Evolutionary conservation across 2,888 invertebrate species (phyloP).

Genomic region (Epsilonema sp.): DNA sequence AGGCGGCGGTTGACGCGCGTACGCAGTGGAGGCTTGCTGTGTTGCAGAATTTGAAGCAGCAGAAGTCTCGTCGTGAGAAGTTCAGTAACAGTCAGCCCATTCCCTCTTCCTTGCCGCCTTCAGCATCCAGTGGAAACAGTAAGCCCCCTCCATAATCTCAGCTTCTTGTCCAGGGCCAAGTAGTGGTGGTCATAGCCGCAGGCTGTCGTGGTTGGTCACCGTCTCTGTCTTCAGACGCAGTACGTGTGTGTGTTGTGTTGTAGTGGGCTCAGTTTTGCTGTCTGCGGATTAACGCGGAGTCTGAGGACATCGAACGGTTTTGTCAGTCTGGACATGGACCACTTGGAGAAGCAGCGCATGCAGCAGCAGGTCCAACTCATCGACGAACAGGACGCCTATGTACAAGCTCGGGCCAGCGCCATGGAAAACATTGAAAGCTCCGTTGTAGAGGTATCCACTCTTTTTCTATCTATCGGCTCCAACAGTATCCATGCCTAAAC

Average conservation of each 20-base stretch:
- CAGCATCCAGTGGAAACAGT: slow-evolving; percentile 30
- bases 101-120: slow-evolving; percentile 29
- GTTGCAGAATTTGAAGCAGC: slow-evolving; percentile 69
- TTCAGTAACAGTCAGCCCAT: slow-evolving; percentile 37
- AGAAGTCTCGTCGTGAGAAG: slow-evolving; percentile 75
- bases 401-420: slow-evolving; percentile 78
- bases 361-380: slow-evolving; percentile 44
- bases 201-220: no score
- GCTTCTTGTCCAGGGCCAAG: no score
- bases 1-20: no score
- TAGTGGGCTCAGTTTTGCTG: slow-evolving; percentile 37
- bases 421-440: slow-evolving; percentile 99
- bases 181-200: no score
- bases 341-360: slow-evolving; percentile 32
- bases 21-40: no score
- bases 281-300: slow-evolving; percentile 31
- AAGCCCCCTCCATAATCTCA: no score
- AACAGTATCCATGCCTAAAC: no score
- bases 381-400: slow-evolving; percentile 67
- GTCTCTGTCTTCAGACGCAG: no score
- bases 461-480: no score
- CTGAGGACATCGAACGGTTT: not conserved
- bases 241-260: slow-evolving; percentile 10
- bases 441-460: slow-evolving; percentile 52
- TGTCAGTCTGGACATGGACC: slow-evolving; percentile 63